Evolutionary conservation across 2,113 vertebrate species (phyloP), one percentile per base, ranked within the genome.

Genomic region (Phalacrocorax pelagicus): DNA sequence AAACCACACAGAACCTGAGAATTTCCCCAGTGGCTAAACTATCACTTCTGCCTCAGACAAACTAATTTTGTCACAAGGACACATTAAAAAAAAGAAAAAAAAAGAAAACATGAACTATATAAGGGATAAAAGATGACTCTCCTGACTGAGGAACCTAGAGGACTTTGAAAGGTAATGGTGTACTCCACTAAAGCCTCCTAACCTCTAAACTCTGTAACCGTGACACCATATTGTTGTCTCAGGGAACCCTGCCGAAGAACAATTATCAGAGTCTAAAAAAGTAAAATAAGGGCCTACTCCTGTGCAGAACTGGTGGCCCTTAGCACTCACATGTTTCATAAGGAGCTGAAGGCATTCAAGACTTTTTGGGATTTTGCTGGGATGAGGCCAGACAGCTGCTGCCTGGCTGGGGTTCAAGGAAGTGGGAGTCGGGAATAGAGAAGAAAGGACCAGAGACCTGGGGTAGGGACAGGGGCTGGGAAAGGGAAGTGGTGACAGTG

Each of bases 21-120:
- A 93, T 90, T 92, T 92, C 57, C 83, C 94, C 90, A 27, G 54
- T 51, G 88, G 95, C 94, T 77, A 92, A 96, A 93, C 52, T 96
- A 79, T 58, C 93, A 72, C 95, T 90, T 94, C 79, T 93, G 34
- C 23, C n/a, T 79, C 73, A 81, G 93, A 11, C 27, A 90, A 90
- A 88, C 23, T n/a, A 57, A 79, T 69, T 91, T 78, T 93, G 51
- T 86, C 69, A 90, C 51, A 94, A 67, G 47, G 42, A 92, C 2
- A n/a, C 9, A 36, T 13, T 65, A 6, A 42, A 69, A 86, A 61
- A 51, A 29, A 47, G 51, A 51, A 29, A 46, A 42, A 57, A 12
- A 38, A 38, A 5, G 17, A 38, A 5, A 49, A 18, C 18, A 40
- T 47, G 24, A 92, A 89, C 65, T n/a, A 86, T 24, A 46, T 38